Evolutionary conservation across 64 coral and sea anemone genomes (phyloP), one percentile per base, ranked within the genome.

Genomic region (Catalaphyllia jardinei): DNA sequence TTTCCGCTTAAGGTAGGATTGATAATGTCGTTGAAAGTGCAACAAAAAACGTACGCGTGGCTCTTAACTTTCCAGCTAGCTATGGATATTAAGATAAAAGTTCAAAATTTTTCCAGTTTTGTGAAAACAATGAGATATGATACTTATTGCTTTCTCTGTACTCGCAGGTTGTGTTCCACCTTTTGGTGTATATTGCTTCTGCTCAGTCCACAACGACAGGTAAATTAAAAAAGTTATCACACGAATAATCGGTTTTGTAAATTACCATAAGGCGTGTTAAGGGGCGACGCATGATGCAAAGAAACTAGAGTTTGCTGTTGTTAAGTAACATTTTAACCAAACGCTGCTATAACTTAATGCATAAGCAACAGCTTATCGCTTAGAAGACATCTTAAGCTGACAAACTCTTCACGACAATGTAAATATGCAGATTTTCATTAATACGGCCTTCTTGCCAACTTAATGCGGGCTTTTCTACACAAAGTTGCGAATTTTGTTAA

Each of bases 81-180:
- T 19, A 17, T 16, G 28, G 20, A 83, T 67, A 83, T 83, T 33
- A 19, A 69, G 14, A 24, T 27, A 69, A 1, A 69, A 69, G n/a
- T 69, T 10, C 24, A 27, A 8, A 65, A 22, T 69, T 27, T 25
- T 27, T 11, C 22, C 9, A 69, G 22, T 8, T 27, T 27, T 25
- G 4, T 4, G 24, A 8, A 67, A 25, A 67, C 0, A 67, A 67
- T 67, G 18, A 67, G 55, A 62, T 20, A 81, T 60, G n/a, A 62
- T 81, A 29, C 38, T 46, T 83, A 24, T 35, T 61, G 61, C 35
- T 83, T 83, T 67, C 29, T 71, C 22, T 51, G 18, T 85, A 42
- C 22, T 71, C 81, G 42, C 38, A 85, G 81, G 81, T 85, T 83
- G 20, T 83, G 31, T 69, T 35, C 10, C 81, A 71, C 30, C 38